A percentile compares a stretch with the other conserved stretches of the same genome.
These are phyloP conservation scores for Cephonodes hylas DNA, from an alignment of 2,888 invertebrate species.

Conservation along the genomic window DNA sequence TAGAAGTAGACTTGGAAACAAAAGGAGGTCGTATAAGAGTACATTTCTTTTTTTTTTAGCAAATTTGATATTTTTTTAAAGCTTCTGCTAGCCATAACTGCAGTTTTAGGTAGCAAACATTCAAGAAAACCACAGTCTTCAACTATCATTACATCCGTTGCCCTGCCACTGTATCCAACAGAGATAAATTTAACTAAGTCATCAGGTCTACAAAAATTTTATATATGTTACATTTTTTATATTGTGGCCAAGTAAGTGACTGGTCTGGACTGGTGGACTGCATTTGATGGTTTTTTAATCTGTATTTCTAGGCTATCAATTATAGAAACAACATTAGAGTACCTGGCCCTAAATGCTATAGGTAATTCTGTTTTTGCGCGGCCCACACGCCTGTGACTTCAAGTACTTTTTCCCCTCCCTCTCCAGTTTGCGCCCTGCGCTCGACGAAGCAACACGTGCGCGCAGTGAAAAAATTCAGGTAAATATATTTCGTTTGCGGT, in stretches of 20 bases:
- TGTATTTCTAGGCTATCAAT: not conserved
- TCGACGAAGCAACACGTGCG: too few species aligned
- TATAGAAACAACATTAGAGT: not conserved
- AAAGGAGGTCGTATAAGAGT: not conserved
- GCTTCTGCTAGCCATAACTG: not conserved
- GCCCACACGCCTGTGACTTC: too few species aligned
- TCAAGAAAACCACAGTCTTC: not conserved
- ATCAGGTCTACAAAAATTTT: conserved; percentile 17
- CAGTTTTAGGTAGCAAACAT: not conserved
- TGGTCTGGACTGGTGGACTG: conserved; percentile 19
- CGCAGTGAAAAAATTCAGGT: too few species aligned
- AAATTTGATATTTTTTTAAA: not conserved
- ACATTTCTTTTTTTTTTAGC: not conserved
- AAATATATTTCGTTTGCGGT: too few species aligned
- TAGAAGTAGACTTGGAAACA: not conserved
- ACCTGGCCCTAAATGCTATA: not conserved
- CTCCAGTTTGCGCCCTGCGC: too few species aligned
- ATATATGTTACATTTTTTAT: conserved; percentile 19
- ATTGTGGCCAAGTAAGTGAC: conserved; percentile 20
- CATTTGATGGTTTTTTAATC: not conserved
- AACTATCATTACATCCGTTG: not conserved
- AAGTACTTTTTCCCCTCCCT: too few species aligned
- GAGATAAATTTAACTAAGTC: conserved; percentile 15
- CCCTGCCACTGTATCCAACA: conserved; percentile 15
- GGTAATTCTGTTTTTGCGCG: too few species aligned